phyloP scores from a whole-genome alignment of 1,140 invertebrate genomes.

The Heliconius hewitsoni region DNA sequence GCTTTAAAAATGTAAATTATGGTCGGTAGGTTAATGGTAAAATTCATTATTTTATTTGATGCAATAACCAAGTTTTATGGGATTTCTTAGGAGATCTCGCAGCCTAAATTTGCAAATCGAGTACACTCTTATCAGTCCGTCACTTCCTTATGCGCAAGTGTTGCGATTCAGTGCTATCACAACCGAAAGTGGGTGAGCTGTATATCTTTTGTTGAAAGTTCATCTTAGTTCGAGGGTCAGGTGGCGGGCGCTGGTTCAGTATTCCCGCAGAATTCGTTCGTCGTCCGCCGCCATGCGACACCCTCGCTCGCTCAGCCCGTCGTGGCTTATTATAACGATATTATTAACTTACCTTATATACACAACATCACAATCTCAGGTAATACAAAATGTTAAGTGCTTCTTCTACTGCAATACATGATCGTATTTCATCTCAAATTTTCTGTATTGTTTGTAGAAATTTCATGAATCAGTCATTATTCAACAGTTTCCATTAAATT shows the following conservation, averaged over 20 bases:
- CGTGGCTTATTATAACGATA: slow-evolving; percentile 32
- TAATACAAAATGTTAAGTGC: slow-evolving; percentile 36
- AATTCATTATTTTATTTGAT: neutral
- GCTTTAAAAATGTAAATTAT: neutral
- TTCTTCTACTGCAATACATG: neutral
- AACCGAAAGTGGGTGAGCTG: slow-evolving; percentile 67
- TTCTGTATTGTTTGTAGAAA: neutral
- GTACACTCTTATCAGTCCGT: slow-evolving; percentile 43
- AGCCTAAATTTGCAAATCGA: slow-evolving; percentile 40
- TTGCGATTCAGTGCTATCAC: slow-evolving; percentile 62
- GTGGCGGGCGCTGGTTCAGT: slow-evolving; percentile 53
- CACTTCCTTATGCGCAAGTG: slow-evolving; percentile 61
- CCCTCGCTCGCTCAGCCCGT: slow-evolving; percentile 36
- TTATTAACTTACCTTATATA: slow-evolving; percentile 27
- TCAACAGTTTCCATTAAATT: neutral
- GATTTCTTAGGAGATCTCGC: slow-evolving; percentile 2
- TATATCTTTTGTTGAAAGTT: slow-evolving; percentile 59
- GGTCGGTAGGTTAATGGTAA: neutral
- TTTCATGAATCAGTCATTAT: neutral
- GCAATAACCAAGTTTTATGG: neutral
- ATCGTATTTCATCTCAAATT: neutral
- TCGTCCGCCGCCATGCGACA: slow-evolving; percentile 56
- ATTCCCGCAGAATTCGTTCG: slow-evolving; percentile 41
- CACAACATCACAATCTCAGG: slow-evolving; percentile 33
- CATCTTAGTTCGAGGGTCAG: slow-evolving; percentile 70